These are phyloP conservation scores for Chamaea fasciata DNA, from an alignment of 2,113 vertebrate species.

Conservation along the genomic window DNA sequence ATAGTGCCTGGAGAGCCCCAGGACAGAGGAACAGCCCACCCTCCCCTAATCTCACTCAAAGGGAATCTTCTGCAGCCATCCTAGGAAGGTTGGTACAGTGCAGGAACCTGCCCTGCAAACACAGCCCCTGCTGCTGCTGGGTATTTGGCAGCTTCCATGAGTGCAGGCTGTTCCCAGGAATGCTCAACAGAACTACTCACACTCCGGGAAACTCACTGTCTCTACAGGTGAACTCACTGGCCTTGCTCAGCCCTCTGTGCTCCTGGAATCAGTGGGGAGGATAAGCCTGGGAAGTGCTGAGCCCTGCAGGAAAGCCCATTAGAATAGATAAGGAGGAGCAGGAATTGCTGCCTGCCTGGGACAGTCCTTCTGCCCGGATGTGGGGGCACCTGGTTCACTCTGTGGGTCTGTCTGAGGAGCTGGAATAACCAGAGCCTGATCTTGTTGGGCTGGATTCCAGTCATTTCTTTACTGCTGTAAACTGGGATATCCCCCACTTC, in stretches of 20 bases:
- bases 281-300: not conserved
- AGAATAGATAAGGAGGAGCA: conserved; percentile 22
- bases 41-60: not conserved
- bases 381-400: not conserved
- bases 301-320: not conserved
- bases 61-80: not conserved
- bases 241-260: not conserved
- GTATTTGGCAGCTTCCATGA: not conserved
- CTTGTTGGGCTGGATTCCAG: not conserved
- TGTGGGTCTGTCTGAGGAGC: not conserved
- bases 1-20: not conserved
- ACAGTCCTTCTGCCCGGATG: not conserved
- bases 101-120: not conserved
- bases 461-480: not conserved
- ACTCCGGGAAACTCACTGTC: not conserved
- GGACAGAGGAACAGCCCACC: not conserved
- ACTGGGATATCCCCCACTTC: not conserved
- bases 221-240: not conserved
- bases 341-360: not conserved
- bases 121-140: rapidly evolving
- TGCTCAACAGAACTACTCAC: not conserved
- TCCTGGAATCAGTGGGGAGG: not conserved
- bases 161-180: not conserved
- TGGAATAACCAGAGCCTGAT: not conserved
- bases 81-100: rapidly evolving